Percentiles rank a stretch among this genome's conserved stretches.
These are phyloP conservation scores for Cheilosia variabilis DNA, from an alignment of 2,888 invertebrate species.

Conservation along the genomic window DNA sequence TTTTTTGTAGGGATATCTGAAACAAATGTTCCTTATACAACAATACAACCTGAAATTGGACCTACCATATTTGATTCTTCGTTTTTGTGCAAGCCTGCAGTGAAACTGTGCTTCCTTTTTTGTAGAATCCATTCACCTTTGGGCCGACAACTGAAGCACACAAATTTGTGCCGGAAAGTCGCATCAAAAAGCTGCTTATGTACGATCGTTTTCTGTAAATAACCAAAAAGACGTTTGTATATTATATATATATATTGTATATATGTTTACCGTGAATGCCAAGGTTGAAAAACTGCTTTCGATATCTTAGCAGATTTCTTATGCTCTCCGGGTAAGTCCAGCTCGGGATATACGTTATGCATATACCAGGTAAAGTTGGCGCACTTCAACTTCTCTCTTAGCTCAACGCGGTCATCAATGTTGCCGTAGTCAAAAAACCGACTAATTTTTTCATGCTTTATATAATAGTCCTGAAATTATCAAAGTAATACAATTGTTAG, in stretches of 20 bases:
- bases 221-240: neutral
- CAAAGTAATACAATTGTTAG: neutral
- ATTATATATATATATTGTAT: no score
- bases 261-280: slow-evolving; percentile 89
- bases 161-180: slow-evolving; percentile 88
- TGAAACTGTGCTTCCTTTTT: slow-evolving; percentile 88
- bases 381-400: slow-evolving; percentile 91
- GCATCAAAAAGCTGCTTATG: slow-evolving; percentile 89
- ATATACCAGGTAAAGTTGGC: slow-evolving; percentile 97
- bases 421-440: slow-evolving; percentile 90
- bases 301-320: slow-evolving; percentile 83
- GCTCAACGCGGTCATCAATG: slow-evolving; percentile 88
- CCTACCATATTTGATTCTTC: slow-evolving; percentile 88
- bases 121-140: slow-evolving; percentile 85
- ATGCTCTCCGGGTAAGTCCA: slow-evolving; percentile 87
- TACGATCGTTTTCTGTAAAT: slow-evolving; percentile 88
- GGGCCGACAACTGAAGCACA: slow-evolving; percentile 88
- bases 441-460: slow-evolving; percentile 80
- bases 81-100: slow-evolving; percentile 89
- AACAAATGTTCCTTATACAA: no score
- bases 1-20: no score
- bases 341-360: slow-evolving; percentile 96
- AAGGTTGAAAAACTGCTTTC: slow-evolving; percentile 89
- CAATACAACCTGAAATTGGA: neutral
- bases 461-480: slow-evolving; percentile 88